Evolutionary conservation across 2,888 invertebrate species (phyloP).

Genomic region (Ramazzottius varieornatus): DNA sequence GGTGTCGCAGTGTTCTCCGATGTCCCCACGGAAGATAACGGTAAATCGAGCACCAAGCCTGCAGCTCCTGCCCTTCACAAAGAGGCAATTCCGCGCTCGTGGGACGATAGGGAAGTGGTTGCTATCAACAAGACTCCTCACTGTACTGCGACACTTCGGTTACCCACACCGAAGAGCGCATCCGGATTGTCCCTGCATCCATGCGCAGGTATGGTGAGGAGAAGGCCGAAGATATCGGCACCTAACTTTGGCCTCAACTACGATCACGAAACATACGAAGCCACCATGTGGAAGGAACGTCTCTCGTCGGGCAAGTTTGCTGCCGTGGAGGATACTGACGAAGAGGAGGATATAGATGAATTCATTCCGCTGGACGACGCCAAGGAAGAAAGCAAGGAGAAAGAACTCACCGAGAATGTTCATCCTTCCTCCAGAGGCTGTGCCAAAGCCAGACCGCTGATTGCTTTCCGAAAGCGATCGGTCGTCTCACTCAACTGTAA

Average conservation of each 20-base stretch:
- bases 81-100: neutral
- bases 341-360: neutral
- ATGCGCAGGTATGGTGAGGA: neutral
- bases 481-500: neutral
- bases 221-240: neutral
- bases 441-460: neutral
- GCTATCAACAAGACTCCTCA: neutral
- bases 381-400: neutral
- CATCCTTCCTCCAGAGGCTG: neutral
- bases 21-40: neutral
- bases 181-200: neutral
- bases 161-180: neutral
- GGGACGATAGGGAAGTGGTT: conserved; percentile 1
- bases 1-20: neutral
- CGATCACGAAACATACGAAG: neutral
- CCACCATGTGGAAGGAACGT: conserved; percentile 1
- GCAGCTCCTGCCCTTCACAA: neutral
- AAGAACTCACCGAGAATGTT: neutral
- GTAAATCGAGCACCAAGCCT: neutral
- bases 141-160: neutral
- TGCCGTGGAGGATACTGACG: neutral
- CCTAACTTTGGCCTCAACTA: neutral
- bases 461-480: neutral
- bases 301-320: neutral
- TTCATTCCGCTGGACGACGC: neutral